A percentile compares a stretch with the other conserved stretches of the same genome.
phyloP scores from a whole-genome alignment of 2,113 vertebrate species.

The Thinocorus orbignyianus region DNA sequence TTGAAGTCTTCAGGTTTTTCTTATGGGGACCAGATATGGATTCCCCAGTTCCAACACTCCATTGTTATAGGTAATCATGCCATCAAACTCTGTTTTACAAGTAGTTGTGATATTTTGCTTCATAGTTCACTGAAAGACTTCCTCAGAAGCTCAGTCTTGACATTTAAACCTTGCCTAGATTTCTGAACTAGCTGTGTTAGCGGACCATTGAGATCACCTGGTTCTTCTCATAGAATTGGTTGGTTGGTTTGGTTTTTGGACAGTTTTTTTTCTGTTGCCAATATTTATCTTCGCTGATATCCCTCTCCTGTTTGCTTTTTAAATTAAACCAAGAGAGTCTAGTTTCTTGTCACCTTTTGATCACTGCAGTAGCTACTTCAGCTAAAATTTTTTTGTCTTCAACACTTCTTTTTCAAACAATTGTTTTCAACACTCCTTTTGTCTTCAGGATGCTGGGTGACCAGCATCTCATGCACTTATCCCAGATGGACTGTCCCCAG shows the following conservation, averaged over 20 bases:
- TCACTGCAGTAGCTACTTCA: not conserved
- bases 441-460: not conserved
- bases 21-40: not conserved
- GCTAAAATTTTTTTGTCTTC: not conserved
- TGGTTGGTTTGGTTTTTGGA: not conserved
- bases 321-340: not conserved
- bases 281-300: not conserved
- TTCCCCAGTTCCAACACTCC: not conserved
- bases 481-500: not conserved
- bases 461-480: not conserved
- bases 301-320: not conserved
- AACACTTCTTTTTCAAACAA: not conserved
- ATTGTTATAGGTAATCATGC: not conserved
- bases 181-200: not conserved
- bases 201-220: not conserved
- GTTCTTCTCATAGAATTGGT: not conserved
- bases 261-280: not conserved
- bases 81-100: not conserved
- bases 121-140: not conserved
- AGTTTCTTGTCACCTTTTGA: not conserved
- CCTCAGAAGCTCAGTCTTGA: not conserved
- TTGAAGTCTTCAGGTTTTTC: not conserved
- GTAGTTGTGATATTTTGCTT: not conserved
- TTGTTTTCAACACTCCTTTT: not conserved
- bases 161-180: not conserved